Base-by-base conservation (phyloP, 1,140 invertebrate genomes). In the Aphelenchoides besseyi region DNA sequence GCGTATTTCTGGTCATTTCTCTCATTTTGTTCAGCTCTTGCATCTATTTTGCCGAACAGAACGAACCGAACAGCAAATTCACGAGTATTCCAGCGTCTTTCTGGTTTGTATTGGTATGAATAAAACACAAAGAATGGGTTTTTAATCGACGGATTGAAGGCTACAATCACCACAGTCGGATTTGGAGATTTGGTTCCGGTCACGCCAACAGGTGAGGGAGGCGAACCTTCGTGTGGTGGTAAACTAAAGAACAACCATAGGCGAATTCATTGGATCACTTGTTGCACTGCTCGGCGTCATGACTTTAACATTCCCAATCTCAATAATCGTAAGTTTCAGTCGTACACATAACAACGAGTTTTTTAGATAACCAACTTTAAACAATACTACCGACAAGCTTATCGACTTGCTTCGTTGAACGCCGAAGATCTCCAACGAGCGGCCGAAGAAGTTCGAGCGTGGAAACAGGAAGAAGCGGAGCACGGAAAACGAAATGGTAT, bases 361-460 rank as follows among this genome's bases (percentile, higher is more conserved):
- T 59, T 8, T 5, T 8, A 8, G 12, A 59, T 59, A 8, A 59
- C 55, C 26, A 59, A 59, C 55, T 59, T 59, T 33, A 59, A 59
- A 59, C 55, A 59, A 59, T 59, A 29, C 55, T 59, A 59, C 18
- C 26, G 32, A 33, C 55, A 59, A 33, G 55, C 55, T 23, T 59
- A 29, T 23, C 5, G 55, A 29, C 32, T 59, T 28, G 55, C 55
- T 8, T 28, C 55, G 26, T 33, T 59, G 55, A 28, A 59, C 12
- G 26, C 5, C 12, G 55, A 59, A 59, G 55, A 59, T 18, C 55
- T 59, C 5, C 5, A 59, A 23, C 5, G 16, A 23, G 55, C 55
- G 12, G 32, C 55, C 5, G 26, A 5, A 23, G 26, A 59, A 8
- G 23, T 59, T 5, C 5, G 23, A 23, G 5, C 26, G 26, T 59